Evolutionary conservation across 2,888 invertebrate genomes (phyloP), one percentile per base, ranked within the genome.

Genomic region (Clusia tigrina): DNA sequence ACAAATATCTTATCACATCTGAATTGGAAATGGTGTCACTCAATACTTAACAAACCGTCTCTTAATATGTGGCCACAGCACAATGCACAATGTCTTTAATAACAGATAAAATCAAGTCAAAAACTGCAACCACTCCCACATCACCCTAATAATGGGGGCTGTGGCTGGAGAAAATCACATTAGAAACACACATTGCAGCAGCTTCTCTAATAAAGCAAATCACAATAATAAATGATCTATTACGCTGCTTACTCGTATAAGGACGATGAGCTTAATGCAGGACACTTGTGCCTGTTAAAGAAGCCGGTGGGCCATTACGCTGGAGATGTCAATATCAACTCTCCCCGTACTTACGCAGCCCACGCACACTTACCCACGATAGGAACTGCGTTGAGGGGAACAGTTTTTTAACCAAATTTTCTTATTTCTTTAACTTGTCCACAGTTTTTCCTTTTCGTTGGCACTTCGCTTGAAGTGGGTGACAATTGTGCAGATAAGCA

Each of bases 201-300:
- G 52, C 18, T 20, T 17, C 70, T 32, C 46, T 9, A 10, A 56
- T 48, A 59, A n/a, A n/a, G 17, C 46, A 24, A 57, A 62, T 55
- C 48, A 58, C 60, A 70, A 73, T 78, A 76, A 79, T 78, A 79
- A 78, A 79, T 79, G 78, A 78, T 78, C 74, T 73, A 74, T 76
- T 77, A 76, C n/a, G n/a, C n/a, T n/a, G n/a, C n/a, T n/a, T 71
- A 74, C 69, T 71, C 74, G 65, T 69, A 68, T 64, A 69, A 66
- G 63, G 69, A 71, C 71, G 78, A 76, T 77, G 74, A 70, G 72
- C 72, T 76, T 77, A 76, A 74, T 77, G 5, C 32, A 32, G 12
- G 32, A 12, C 32, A 32, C 42, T n/a, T 15, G 42, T 42, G n/a
- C n/a, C 32, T n/a, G n/a, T n/a, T n/a, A n/a, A n/a, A n/a, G n/a